A percentile compares a stretch with the other conserved stretches of the same genome.
phyloP scores from a whole-genome alignment of 1,140 invertebrate genomes.

The Tenebrio molitor region DNA sequence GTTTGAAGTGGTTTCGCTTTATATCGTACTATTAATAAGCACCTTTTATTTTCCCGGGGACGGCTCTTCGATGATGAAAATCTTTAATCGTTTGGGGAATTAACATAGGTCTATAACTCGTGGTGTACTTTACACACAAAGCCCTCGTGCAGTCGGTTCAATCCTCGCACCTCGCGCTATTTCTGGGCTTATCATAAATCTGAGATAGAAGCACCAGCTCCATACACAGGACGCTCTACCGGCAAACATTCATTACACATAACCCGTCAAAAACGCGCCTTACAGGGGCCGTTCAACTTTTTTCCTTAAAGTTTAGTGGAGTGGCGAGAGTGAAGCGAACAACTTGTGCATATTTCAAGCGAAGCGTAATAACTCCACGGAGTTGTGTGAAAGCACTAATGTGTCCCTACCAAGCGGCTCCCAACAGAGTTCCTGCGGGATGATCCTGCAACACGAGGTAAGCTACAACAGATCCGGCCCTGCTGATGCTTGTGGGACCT shows the following conservation, averaged over 20 bases:
- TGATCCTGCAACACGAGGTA: constrained; percentile 46
- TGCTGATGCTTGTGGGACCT: constrained; percentile 52
- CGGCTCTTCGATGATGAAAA: constrained; percentile 29
- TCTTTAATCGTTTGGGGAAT: constrained; percentile 35
- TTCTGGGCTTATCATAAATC: constrained; percentile 20
- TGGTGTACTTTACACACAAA: constrained; percentile 18
- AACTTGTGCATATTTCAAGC: constrained; percentile 30
- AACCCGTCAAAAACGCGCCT: background rate
- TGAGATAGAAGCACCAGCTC: background rate
- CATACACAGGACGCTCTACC: no score
- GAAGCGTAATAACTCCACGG: constrained; percentile 26
- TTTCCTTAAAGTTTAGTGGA: no score
- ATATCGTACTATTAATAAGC: constrained; percentile 21
- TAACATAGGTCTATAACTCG: constrained; percentile 23
- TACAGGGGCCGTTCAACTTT: no score
- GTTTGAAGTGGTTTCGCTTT: constrained; percentile 24
- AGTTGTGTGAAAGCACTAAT: constrained; percentile 48
- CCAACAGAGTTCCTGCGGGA: constrained; percentile 27
- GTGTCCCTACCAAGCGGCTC: constrained; percentile 44
- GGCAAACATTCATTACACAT: no score
- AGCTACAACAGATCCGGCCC: constrained; percentile 48
- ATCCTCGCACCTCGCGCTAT: background rate
- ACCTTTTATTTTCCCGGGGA: constrained; percentile 12
- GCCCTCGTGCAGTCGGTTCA: constrained; percentile 22
- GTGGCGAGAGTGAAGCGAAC: background rate